Evolutionary conservation across 2,888 invertebrate species (phyloP).

Genomic region (Ichneumon xanthorius): DNA sequence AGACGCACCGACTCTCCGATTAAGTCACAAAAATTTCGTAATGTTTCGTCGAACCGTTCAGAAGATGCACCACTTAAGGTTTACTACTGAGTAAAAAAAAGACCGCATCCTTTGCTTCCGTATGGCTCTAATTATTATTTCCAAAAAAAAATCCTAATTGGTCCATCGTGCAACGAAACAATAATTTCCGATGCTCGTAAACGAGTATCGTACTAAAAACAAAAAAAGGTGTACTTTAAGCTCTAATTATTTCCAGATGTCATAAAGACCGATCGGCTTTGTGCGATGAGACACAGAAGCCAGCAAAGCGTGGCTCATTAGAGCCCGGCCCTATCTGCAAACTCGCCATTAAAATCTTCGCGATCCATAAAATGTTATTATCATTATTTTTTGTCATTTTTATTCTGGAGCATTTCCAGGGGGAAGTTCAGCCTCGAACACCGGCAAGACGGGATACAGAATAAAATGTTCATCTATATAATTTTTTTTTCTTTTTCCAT

Average conservation of each 20-base stretch:
- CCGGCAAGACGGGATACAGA: not conserved
- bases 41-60: not conserved
- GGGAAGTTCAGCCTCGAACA: not conserved
- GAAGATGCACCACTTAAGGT: not conserved
- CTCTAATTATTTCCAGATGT: constrained; percentile 72
- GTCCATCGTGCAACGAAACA: not conserved
- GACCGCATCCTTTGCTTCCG: not conserved
- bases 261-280: constrained; percentile 72
- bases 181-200: not conserved
- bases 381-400: not conserved
- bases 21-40: constrained; percentile 1
- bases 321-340: not conserved
- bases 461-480: not conserved
- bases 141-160: not conserved
- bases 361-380: constrained; percentile 19
- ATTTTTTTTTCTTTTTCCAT: not conserved
- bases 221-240: constrained; percentile 37
- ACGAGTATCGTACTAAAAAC: not conserved
- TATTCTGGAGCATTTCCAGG: not conserved
- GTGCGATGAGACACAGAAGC: constrained; percentile 44
- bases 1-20: not conserved
- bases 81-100: not conserved
- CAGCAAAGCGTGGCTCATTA: constrained; percentile 60
- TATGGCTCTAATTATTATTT: not conserved
- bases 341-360: not conserved